Evolutionary conservation across 1,140 invertebrate species (phyloP).

Genomic region (Drosophila sp.): DNA sequence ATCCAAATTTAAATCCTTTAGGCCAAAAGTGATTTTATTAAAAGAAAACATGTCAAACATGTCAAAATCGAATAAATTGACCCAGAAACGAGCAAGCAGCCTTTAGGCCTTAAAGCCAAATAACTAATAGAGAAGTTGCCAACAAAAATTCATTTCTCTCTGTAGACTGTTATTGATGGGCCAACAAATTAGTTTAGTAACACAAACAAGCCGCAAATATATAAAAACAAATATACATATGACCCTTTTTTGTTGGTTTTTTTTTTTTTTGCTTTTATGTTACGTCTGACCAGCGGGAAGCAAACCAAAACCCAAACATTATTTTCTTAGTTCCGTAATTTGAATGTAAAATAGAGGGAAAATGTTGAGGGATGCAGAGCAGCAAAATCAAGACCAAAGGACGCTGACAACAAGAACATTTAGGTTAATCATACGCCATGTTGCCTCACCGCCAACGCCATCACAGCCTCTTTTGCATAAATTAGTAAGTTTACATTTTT

Average conservation of each 20-base stretch:
- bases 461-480: conserved; percentile 69
- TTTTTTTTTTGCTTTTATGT: not conserved
- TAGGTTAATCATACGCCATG: conserved; percentile 77
- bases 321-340: conserved; percentile 71
- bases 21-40: conserved; percentile 14
- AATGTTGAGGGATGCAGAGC: conserved; percentile 10
- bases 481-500: conserved; percentile 67
- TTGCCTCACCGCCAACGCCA: conserved; percentile 33
- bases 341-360: conserved; percentile 51
- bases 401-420: conserved; percentile 49
- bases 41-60: conserved; percentile 9
- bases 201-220: conserved; percentile 48
- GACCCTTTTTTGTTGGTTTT: conserved; percentile 55
- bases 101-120: conserved; percentile 7
- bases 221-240: conserved; percentile 32
- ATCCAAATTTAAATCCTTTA: conserved; percentile 10
- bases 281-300: conserved; percentile 40
- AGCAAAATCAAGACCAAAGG: conserved; percentile 38
- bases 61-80: conserved; percentile 2
- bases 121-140: conserved; percentile 22
- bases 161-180: conserved; percentile 25
- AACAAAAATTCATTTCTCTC: conserved; percentile 40
- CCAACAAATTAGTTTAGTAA: conserved; percentile 59
- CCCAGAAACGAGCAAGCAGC: not conserved
- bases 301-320: conserved; percentile 47